These are phyloP conservation scores for Microtus oregoni DNA, from an alignment of 2,113 vertebrate species.

Conservation along the genomic window DNA sequence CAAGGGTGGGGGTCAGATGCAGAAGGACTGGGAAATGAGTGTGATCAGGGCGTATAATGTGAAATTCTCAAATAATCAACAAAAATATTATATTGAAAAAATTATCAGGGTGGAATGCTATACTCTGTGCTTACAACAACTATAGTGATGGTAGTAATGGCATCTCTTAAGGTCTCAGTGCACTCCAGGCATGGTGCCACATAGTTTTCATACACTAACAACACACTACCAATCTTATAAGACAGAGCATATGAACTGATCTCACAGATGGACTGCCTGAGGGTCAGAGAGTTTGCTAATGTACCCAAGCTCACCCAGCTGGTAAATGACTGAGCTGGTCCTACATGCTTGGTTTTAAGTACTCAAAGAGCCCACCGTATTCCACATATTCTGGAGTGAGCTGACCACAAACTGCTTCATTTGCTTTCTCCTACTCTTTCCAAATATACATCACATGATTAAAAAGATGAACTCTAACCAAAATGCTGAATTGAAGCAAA, in stretches of 20 bases:
- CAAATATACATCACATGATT: not conserved
- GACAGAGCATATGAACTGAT: not conserved
- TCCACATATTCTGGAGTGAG: not conserved
- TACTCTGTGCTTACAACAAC: not conserved
- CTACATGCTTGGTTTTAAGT: not conserved
- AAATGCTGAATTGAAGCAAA: not conserved
- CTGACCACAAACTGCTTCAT: not conserved
- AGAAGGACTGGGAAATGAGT: no score
- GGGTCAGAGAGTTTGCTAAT: not conserved
- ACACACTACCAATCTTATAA: not conserved
- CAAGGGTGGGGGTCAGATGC: no score
- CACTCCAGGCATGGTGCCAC: not conserved
- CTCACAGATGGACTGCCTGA: not conserved
- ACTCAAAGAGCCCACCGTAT: not conserved
- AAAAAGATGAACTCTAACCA: not conserved
- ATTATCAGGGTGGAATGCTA: not conserved
- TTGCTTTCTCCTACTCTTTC: not conserved
- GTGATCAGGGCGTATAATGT: not conserved
- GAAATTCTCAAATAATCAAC: not conserved
- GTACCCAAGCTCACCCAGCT: not conserved
- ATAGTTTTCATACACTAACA: not conserved
- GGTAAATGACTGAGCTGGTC: not conserved
- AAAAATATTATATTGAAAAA: not conserved
- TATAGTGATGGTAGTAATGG: not conserved
- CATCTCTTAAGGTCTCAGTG: not conserved